Evolutionary conservation across 2,113 vertebrate species (phyloP), one percentile per base, ranked within the genome.

Genomic region (Coptodon bakossiorum): DNA sequence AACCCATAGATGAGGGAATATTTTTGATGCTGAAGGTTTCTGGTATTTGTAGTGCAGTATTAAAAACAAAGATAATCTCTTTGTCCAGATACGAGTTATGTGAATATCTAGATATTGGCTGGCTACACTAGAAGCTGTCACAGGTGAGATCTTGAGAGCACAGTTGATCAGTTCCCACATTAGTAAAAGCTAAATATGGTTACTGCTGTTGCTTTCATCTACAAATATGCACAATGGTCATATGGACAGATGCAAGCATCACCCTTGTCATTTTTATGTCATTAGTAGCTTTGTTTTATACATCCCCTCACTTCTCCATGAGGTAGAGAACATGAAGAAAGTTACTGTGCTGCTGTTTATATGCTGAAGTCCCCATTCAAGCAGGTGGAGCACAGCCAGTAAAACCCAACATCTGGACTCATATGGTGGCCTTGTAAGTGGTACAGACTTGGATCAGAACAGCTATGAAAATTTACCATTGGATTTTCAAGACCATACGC

Each of bases 331-430:
- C 86, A 61, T 83, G 43, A 83, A 87, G 40, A 85, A 89, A 90
- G 87, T 79, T 11, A 36, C 7, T 80, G 68, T 80, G 82, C 82
- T 56, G 14, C 34, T 89, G 57, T 85, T 76, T 87, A 90, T 92
- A 88, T 93, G 78, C 94, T 90, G 80, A 78, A 83, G 89, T 92
- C 88, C 81, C 66, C 57, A 48, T 88, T 85, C 63, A 90, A 91
- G 89, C 93, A 94, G 94, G 94, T 93, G 91, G 91, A 90, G 76
- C 91, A 90, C 93, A 95, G 94, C 93, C 93, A 93, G 86, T 91
- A 79, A 93, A 43, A 81, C 83, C 63, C 53, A 85, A 90, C 93
- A 95, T 94, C 93, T 95, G 94, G 90, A 54, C 82, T 9, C 22
- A 34, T 86, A 89, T 73, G 85, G 90, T 92, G 94, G 89, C 88